A percentile compares a stretch with the other conserved stretches of the same genome.
Conservation (phyloP, 2,113 vertebrate species). For the Rhinolophus ferrumequinum region DNA sequence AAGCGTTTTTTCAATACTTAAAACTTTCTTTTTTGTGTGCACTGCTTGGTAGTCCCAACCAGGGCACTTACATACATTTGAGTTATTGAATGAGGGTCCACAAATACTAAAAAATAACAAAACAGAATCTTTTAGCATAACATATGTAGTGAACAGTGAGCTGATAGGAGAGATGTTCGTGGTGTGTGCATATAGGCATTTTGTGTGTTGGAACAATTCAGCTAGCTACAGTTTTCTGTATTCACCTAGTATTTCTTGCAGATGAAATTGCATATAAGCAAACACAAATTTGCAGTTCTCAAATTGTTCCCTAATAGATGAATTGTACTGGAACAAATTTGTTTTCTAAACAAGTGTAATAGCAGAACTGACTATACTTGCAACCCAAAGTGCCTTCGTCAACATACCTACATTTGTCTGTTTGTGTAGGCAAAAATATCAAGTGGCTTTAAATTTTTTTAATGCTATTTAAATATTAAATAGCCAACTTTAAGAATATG, state of each 20-base stretch:
- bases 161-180: neutral
- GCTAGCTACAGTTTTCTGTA: neutral
- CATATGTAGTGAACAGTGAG: neutral
- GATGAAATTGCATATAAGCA: neutral
- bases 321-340: neutral
- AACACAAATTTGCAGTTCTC: neutral
- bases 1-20: neutral
- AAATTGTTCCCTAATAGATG: neutral
- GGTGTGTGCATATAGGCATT: neutral
- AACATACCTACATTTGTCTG: neutral
- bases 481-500: neutral
- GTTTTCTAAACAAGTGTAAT: neutral
- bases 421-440: neutral
- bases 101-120: neutral
- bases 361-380: neutral
- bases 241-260: neutral
- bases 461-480: neutral
- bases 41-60: neutral
- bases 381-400: neutral
- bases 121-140: neutral
- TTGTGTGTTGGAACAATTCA: neutral
- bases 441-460: neutral
- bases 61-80: neutral
- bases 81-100: neutral
- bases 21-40: neutral